phyloP scores from a whole-genome alignment of 1,140 invertebrate species.

The Magallana angulata region DNA sequence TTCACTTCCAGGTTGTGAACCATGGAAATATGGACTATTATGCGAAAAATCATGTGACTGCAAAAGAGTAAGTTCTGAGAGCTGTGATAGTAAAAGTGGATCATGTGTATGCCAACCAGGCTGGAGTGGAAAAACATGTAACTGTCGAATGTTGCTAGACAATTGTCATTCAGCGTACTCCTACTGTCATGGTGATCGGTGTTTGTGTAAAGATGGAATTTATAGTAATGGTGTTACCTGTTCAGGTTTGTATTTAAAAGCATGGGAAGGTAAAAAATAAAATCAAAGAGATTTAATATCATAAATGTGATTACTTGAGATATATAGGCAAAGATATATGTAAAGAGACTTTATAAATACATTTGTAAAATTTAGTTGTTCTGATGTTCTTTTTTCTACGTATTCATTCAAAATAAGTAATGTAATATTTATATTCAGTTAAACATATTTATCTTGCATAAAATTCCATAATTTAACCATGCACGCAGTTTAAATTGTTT shows the following conservation, averaged over 20 bases:
- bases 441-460: too few species aligned
- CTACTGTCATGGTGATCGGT: background rate
- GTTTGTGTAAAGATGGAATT: conserved; percentile 4
- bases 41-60: conserved; percentile 13
- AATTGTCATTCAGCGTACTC: background rate
- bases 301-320: too few species aligned
- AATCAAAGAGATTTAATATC: too few species aligned
- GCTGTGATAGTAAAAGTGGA: conserved; percentile 6
- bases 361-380: too few species aligned
- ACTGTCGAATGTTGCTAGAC: background rate
- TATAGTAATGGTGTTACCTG: background rate
- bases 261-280: too few species aligned
- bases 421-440: too few species aligned
- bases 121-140: background rate
- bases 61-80: background rate
- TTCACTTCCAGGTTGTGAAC: background rate
- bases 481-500: too few species aligned
- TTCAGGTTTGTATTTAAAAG: background rate
- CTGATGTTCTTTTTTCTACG: background rate
- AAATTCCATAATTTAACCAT: too few species aligned
- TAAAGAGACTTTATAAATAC: too few species aligned
- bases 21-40: conserved; percentile 9
- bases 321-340: too few species aligned
- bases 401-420: background rate
- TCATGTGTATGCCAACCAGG: background rate